These are phyloP conservation scores for Drepana falcataria DNA, from an alignment of 2,888 invertebrate genomes.

Conservation along the genomic window DNA sequence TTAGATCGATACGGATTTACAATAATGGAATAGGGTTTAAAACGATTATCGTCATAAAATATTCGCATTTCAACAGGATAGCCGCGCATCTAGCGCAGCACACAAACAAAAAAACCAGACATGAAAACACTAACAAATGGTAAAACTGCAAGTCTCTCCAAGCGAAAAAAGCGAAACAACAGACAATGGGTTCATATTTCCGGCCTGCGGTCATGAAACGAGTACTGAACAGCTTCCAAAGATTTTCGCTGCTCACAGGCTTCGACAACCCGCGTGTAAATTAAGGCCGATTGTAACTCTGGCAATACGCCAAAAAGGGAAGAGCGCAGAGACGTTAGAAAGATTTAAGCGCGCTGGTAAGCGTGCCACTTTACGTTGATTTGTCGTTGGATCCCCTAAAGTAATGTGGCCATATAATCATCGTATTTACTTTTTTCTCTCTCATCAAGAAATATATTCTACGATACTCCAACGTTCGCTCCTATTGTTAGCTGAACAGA, in stretches of 20 bases:
- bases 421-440: too few species aligned
- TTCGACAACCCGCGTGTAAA: slow-evolving; percentile 41
- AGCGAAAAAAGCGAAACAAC: slow-evolving; percentile 47
- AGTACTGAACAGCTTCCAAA: slow-evolving; percentile 38
- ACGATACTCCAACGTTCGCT: too few species aligned
- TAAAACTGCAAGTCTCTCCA: slow-evolving; percentile 28
- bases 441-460: too few species aligned
- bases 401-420: too few species aligned
- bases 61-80: too few species aligned
- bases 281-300: slow-evolving; percentile 49
- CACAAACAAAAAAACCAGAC: background rate
- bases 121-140: background rate
- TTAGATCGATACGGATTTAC: too few species aligned
- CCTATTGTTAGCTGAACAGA: too few species aligned
- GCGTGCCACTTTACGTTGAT: slow-evolving; percentile 22
- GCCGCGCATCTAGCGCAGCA: too few species aligned
- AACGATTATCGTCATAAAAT: too few species aligned
- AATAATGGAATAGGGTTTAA: too few species aligned
- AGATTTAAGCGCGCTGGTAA: slow-evolving; percentile 33
- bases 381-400: slow-evolving; percentile 23
- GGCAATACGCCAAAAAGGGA: slow-evolving; percentile 45
- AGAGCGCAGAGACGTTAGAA: slow-evolving; percentile 38
- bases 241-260: slow-evolving; percentile 34
- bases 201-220: slow-evolving; percentile 43
- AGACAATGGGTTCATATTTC: slow-evolving; percentile 66